These are phyloP conservation scores for Ciconia boyciana DNA, from an alignment of 2,113 vertebrate species.

Conservation along the genomic window DNA sequence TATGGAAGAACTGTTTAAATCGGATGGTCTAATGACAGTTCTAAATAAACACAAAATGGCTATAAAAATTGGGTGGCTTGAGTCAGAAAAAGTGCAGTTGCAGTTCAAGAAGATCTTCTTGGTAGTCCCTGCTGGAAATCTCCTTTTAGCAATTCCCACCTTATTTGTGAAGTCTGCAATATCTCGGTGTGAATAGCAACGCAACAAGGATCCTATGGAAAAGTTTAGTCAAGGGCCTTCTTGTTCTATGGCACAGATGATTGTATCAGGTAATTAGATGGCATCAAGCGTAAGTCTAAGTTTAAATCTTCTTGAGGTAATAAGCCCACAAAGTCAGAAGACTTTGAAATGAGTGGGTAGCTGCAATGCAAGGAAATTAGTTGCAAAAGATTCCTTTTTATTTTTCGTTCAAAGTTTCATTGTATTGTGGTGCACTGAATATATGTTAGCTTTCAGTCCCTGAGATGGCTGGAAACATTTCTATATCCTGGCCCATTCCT, in stretches of 20 bases:
- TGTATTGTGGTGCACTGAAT: not conserved
- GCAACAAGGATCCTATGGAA: not conserved
- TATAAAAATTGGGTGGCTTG: not conserved
- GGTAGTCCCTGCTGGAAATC: not conserved
- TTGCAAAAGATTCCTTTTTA: not conserved
- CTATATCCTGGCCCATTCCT: not conserved
- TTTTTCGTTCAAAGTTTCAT: not conserved
- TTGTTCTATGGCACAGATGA: not conserved
- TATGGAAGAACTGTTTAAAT: not conserved
- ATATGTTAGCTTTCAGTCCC: not conserved
- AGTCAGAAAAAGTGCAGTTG: not conserved
- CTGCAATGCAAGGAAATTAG: not conserved
- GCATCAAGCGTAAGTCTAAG: not conserved
- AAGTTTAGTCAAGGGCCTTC: not conserved
- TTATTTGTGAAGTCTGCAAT: not conserved
- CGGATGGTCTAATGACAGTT: not conserved
- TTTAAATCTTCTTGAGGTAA: not conserved
- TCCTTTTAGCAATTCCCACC: not conserved
- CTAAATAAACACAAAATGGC: not conserved
- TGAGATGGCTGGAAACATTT: not conserved
- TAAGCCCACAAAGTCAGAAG: not conserved
- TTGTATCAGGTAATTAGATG: not conserved
- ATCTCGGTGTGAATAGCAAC: not conserved
- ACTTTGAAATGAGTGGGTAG: not conserved
- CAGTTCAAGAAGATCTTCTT: not conserved